Evolutionary conservation across 2,888 invertebrate species (phyloP).

Genomic region (Latrodectus hesperus): DNA sequence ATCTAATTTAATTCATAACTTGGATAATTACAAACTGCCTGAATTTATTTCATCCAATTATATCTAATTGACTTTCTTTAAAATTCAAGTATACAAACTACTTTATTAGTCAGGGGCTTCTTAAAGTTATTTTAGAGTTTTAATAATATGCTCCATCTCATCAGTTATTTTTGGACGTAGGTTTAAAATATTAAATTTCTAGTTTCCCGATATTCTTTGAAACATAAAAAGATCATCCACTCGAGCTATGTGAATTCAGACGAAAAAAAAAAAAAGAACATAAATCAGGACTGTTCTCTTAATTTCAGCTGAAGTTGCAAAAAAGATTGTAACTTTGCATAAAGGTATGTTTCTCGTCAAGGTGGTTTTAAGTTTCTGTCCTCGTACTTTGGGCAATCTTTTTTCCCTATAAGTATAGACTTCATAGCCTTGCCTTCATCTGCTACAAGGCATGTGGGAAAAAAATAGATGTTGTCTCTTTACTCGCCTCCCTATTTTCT

Average conservation of each 20-base stretch:
- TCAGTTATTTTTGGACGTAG: too few species aligned
- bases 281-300: slow-evolving; percentile 22
- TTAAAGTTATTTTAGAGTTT: too few species aligned
- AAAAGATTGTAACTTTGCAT: slow-evolving; percentile 4
- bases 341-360: neutral
- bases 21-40: too few species aligned
- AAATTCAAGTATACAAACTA: too few species aligned
- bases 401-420: neutral
- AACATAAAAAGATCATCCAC: neutral
- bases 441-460: neutral
- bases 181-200: too few species aligned
- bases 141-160: too few species aligned
- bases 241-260: slow-evolving; percentile 20
- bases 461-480: neutral
- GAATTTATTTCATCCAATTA: too few species aligned
- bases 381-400: slow-evolving; percentile 2
- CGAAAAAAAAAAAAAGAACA: neutral
- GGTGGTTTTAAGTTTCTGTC: slow-evolving; percentile 20
- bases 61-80: too few species aligned
- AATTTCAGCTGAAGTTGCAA: slow-evolving; percentile 4
- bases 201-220: too few species aligned
- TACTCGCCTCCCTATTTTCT: slow-evolving; percentile 9
- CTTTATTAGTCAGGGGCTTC: too few species aligned
- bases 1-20: too few species aligned
- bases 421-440: neutral